Conservation (phyloP, 2,113 vertebrate genomes). For the Damaliscus lunatus region DNA sequence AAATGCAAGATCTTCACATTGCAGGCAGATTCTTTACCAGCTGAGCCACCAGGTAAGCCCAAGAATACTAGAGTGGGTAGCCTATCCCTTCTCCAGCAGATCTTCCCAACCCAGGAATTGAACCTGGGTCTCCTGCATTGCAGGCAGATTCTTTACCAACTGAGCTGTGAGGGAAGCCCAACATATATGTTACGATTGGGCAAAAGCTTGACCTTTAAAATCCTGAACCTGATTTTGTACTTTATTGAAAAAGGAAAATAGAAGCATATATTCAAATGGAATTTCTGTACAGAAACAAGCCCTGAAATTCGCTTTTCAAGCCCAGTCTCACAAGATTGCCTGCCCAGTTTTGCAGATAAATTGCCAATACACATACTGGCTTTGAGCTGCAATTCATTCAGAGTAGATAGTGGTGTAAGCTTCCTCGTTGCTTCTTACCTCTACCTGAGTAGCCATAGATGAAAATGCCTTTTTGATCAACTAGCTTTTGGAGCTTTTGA, state of each 20-base stretch:
- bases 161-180: background rate
- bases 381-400: background rate
- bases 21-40: background rate
- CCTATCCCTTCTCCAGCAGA: background rate
- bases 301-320: background rate
- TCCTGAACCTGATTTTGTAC: background rate
- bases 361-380: background rate
- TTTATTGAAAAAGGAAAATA: background rate
- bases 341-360: background rate
- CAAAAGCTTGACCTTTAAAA: background rate
- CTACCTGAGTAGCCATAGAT: no score
- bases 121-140: background rate
- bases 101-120: background rate
- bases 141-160: background rate
- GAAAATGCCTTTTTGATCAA: background rate
- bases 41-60: background rate
- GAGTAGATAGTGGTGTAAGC: fast-evolving
- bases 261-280: no score
- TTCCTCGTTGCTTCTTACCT: background rate
- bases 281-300: background rate
- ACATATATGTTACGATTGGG: background rate
- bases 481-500: background rate
- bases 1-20: background rate
- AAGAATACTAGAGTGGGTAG: background rate
- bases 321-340: background rate